Percentiles rank a stretch among this genome's conserved stretches.
These are phyloP conservation scores for Alosa alosa DNA, from an alignment of 2,113 vertebrate species.

Conservation along the genomic window DNA sequence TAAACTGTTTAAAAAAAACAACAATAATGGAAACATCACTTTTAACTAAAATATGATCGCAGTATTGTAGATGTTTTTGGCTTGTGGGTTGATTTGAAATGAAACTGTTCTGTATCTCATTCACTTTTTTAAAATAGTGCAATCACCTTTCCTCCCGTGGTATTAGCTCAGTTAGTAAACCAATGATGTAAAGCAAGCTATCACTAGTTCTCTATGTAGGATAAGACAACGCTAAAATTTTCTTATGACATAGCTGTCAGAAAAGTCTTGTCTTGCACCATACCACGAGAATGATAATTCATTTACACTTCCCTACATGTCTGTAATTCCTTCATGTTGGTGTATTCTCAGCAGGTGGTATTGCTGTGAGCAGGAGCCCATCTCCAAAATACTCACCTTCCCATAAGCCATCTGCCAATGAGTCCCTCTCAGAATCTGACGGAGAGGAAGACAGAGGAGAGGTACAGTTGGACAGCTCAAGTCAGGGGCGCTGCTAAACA, in stretches of 20 bases:
- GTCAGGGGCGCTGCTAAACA: neutral
- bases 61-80: neutral
- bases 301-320: neutral
- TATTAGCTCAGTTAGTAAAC: too few species aligned
- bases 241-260: too few species aligned
- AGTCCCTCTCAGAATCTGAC: conserved; percentile 70
- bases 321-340: neutral
- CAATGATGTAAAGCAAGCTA: too few species aligned
- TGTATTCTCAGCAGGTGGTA: conserved; percentile 45
- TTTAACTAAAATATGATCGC: neutral
- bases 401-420: conserved; percentile 59
- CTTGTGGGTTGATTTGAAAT: too few species aligned
- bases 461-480: conserved; percentile 43
- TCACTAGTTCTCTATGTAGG: too few species aligned
- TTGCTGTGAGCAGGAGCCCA: conserved; percentile 53
- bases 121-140: too few species aligned
- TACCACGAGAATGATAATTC: too few species aligned
- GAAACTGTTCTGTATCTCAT: too few species aligned
- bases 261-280: too few species aligned
- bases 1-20: too few species aligned
- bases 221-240: too few species aligned
- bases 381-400: conserved; percentile 66
- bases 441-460: conserved; percentile 65
- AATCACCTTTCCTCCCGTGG: too few species aligned
- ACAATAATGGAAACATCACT: neutral